Evolutionary conservation across 2,797 vertebrate genomes (phyloP).

Genomic region (Sebastes kiyomatsui): DNA sequence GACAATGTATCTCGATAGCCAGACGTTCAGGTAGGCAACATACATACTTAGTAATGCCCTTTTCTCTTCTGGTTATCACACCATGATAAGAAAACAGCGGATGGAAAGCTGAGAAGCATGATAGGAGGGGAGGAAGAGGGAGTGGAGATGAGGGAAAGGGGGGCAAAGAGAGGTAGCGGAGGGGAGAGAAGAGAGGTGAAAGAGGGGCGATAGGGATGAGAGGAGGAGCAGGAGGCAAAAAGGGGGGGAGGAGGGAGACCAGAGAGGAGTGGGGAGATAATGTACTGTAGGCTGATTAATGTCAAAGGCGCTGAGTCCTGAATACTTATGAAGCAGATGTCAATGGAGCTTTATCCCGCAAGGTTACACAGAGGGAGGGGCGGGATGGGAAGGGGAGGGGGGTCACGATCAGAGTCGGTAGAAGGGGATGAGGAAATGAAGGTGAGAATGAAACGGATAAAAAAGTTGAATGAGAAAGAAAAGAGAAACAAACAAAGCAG

Average conservation of each 20-base stretch:
- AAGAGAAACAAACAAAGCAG: slow-evolving; percentile 34
- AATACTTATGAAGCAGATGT: slow-evolving; percentile 83
- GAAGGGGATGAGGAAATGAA: slow-evolving; percentile 38
- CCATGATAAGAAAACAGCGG: slow-evolving; percentile 66
- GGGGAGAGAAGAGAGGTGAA: slow-evolving; percentile 43
- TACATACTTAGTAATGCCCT: slow-evolving; percentile 51
- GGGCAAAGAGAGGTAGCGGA: slow-evolving; percentile 20
- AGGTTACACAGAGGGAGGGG: slow-evolving; percentile 74
- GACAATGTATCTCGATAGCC: slow-evolving; percentile 50
- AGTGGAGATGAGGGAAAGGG: neutral
- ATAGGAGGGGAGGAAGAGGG: slow-evolving; percentile 44
- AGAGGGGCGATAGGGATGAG: slow-evolving; percentile 66
- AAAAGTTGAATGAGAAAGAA: slow-evolving; percentile 50
- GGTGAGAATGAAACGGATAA: slow-evolving; percentile 42
- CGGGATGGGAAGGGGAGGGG: slow-evolving; percentile 15
- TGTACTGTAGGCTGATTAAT: slow-evolving; percentile 81
- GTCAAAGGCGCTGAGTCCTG: slow-evolving; percentile 79
- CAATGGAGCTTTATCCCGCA: slow-evolving; percentile 80
- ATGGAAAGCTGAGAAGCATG: slow-evolving; percentile 54
- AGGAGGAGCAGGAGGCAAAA: slow-evolving; percentile 60
- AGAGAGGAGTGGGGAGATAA: slow-evolving; percentile 73
- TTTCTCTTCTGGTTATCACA: slow-evolving; percentile 67
- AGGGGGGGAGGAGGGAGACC: slow-evolving; percentile 15
- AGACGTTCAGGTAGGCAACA: slow-evolving; percentile 53
- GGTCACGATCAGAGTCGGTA: slow-evolving; percentile 24